phyloP scores from a whole-genome alignment of 2,797 vertebrate genomes.

The Enteromius unitaeniatus region DNA sequence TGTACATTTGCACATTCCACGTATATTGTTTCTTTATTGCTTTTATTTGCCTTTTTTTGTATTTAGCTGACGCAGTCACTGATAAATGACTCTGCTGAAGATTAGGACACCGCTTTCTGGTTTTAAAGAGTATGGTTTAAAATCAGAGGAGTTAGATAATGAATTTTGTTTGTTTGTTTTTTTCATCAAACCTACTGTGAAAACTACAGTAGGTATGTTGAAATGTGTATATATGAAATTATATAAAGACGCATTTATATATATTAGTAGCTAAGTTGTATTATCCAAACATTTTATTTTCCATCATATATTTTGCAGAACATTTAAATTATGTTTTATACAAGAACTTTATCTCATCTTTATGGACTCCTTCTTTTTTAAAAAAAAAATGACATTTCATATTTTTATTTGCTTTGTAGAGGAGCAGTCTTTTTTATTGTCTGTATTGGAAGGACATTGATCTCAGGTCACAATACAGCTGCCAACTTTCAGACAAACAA shows the following conservation, averaged over 20 bases:
- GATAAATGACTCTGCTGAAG: not conserved
- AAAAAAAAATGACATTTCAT: conserved; percentile 18
- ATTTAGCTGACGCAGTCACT: conserved; percentile 20
- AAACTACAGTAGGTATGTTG: conserved; percentile 29
- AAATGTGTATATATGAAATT: conserved; percentile 55
- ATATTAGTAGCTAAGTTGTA: conserved; percentile 52
- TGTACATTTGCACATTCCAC: conserved; percentile 58
- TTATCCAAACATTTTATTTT: conserved; percentile 66
- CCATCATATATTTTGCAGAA: conserved; percentile 66
- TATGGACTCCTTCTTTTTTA: conserved; percentile 13
- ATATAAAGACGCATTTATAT: conserved; percentile 59
- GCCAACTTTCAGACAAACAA: conserved; percentile 46
- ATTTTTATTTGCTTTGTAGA: conserved; percentile 46
- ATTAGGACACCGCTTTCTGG: conserved; percentile 2
- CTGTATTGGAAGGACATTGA: conserved; percentile 43
- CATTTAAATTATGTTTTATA: conserved; percentile 58
- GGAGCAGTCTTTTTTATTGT: conserved; percentile 21
- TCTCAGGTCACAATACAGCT: conserved; percentile 56
- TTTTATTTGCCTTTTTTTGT: not conserved
- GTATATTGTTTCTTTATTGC: conserved; percentile 30
- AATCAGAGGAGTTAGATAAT: not conserved
- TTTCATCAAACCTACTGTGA: conserved; percentile 31
- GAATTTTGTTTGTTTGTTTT: not conserved
- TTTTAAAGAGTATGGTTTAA: not conserved
- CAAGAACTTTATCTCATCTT: conserved; percentile 47